phyloP scores from a whole-genome alignment of 2,888 invertebrate genomes.

The Brachyopa scutellaris region DNA sequence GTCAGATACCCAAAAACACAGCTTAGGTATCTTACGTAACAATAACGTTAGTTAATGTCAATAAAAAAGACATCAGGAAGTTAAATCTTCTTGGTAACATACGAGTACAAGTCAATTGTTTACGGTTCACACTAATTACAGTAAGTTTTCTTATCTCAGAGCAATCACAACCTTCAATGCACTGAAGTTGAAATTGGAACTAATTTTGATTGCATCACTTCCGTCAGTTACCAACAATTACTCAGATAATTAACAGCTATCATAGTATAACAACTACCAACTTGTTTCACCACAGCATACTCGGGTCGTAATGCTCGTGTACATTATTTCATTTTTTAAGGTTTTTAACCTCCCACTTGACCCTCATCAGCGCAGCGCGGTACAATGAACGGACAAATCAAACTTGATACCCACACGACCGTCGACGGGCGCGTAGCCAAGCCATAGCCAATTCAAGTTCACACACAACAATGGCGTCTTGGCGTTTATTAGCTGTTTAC shows the following conservation, averaged over 20 bases:
- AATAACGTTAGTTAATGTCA: too few species aligned
- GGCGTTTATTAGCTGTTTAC: slow-evolving; percentile 45
- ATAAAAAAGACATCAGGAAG: too few species aligned
- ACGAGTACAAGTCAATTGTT: too few species aligned
- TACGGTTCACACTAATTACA: too few species aligned
- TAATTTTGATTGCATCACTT: slow-evolving; percentile 22
- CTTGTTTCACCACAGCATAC: neutral
- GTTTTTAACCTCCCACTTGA: slow-evolving; percentile 22
- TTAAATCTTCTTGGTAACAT: too few species aligned
- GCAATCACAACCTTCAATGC: slow-evolving; percentile 33
- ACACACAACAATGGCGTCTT: slow-evolving; percentile 12
- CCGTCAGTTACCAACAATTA: slow-evolving; percentile 28
- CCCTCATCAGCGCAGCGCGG: slow-evolving; percentile 15
- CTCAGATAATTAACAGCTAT: slow-evolving; percentile 24
- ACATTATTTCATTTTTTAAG: too few species aligned
- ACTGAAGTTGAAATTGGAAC: slow-evolving; percentile 1
- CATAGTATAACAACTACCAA: neutral
- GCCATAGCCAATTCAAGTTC: slow-evolving; percentile 35
- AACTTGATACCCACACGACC: neutral
- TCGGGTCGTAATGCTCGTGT: too few species aligned
- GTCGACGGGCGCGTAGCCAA: neutral
- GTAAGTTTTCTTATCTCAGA: too few species aligned
- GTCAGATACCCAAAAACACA: too few species aligned
- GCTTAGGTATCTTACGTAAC: too few species aligned
- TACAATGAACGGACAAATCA: neutral